phyloP scores from a whole-genome alignment of 2,888 invertebrate genomes.

The Drosophila neotestacea region DNA sequence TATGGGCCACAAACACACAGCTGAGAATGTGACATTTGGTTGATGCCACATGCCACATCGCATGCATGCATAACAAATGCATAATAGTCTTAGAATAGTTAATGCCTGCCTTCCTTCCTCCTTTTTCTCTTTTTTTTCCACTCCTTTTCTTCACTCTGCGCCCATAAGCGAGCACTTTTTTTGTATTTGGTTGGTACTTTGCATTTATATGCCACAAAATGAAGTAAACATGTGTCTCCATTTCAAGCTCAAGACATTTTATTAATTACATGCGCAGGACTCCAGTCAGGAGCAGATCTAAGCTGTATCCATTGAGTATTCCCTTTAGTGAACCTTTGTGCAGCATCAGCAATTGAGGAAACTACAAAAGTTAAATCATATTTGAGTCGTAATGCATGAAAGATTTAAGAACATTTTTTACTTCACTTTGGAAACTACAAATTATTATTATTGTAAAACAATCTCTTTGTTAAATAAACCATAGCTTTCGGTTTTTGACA shows the following conservation, averaged over 20 bases:
- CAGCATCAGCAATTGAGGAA: no score
- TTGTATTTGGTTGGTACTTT: constrained; percentile 8
- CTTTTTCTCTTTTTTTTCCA: no score
- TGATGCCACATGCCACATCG: constrained; percentile 41
- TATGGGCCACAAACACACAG: constrained; percentile 44
- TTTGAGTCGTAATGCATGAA: no score
- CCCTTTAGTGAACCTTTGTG: neutral
- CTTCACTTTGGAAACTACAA: no score
- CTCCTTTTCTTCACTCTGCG: neutral
- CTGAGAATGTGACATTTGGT: constrained; percentile 58
- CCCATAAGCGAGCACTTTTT: constrained; percentile 19
- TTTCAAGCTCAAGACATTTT: neutral
- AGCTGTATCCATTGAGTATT: neutral
- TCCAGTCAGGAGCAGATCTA: no score
- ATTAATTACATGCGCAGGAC: constrained; percentile 10
- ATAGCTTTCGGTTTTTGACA: no score
- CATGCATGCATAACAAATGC: constrained; percentile 62
- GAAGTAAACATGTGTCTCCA: neutral
- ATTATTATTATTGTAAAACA: no score
- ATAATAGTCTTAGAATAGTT: constrained; percentile 52
- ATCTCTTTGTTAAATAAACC: no score
- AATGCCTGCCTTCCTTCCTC: constrained; percentile 18
- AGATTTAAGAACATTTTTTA: no score
- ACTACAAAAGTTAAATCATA: no score
- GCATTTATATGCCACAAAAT: constrained; percentile 19